phyloP scores from a whole-genome alignment of 2,888 invertebrate species.

The Polia nebulosa region DNA sequence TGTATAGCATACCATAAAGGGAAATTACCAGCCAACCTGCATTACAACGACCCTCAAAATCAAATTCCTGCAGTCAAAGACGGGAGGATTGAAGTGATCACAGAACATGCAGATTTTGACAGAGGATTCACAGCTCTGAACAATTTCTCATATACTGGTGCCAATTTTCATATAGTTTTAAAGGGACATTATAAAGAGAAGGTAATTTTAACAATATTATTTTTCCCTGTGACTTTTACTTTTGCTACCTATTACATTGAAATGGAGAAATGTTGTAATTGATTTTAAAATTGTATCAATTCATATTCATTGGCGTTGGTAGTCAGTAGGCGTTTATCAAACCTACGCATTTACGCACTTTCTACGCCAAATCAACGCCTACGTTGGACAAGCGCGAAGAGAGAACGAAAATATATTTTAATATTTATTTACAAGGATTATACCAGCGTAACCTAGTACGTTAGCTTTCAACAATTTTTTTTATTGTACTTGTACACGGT shows the following conservation, averaged over 20 bases:
- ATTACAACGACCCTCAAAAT: slow-evolving; percentile 70
- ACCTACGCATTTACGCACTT: neutral
- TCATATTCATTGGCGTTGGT: neutral
- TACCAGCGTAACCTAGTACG: too few species aligned
- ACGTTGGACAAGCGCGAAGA: too few species aligned
- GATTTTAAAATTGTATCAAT: neutral
- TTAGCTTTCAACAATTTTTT: too few species aligned
- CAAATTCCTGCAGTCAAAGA: slow-evolving; percentile 69
- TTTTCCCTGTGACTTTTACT: neutral
- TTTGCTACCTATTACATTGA: too few species aligned
- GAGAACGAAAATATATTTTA: too few species aligned
- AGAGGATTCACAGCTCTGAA: slow-evolving; percentile 75
- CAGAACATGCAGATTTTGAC: slow-evolving; percentile 65
- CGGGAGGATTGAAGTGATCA: slow-evolving; percentile 70
- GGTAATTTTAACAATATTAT: slow-evolving; percentile 62
- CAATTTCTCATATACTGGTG: slow-evolving; percentile 75
- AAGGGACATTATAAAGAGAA: slow-evolving; percentile 78
- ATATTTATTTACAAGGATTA: too few species aligned
- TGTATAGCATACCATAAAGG: slow-evolving; percentile 75
- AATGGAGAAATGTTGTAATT: neutral
- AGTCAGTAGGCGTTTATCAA: neutral
- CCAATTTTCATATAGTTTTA: slow-evolving; percentile 75
- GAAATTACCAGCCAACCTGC: slow-evolving; percentile 72
- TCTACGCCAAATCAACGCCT: too few species aligned
- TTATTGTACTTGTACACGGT: too few species aligned